Conservation (phyloP, 2,797 vertebrate species). For the Macropus fuliginosus region DNA sequence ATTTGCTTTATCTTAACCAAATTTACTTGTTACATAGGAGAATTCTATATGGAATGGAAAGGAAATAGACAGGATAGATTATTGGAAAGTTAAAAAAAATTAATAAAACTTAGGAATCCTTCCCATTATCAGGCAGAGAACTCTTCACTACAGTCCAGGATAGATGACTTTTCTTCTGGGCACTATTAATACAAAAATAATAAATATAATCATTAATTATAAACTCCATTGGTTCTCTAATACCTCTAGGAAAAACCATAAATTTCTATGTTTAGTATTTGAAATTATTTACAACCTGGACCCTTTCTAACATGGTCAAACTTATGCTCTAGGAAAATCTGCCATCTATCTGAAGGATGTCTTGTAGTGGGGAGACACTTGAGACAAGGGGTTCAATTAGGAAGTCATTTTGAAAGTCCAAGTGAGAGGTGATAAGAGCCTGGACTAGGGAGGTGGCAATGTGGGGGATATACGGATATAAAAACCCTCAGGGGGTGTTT, state of each 20-base stretch:
- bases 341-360: too few relatives aligned
- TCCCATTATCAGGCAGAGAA: constrained; percentile 37
- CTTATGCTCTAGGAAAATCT: not conserved
- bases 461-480: too few relatives aligned
- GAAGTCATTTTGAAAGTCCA: too few relatives aligned
- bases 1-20: not conserved
- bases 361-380: too few relatives aligned
- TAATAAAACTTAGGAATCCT: constrained; percentile 43
- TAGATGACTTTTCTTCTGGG: constrained; percentile 12
- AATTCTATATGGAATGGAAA: not conserved
- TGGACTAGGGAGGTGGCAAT: too few relatives aligned
- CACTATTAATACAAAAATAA: constrained; percentile 32
- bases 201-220: not conserved
- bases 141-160: not conserved
- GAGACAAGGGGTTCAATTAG: too few relatives aligned
- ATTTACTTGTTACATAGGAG: not conserved
- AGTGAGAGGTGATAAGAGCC: too few relatives aligned
- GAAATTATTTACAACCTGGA: too few relatives aligned
- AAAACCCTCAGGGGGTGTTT: too few relatives aligned
- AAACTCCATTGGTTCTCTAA: too few relatives aligned
- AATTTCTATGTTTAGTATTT: not conserved
- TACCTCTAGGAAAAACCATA: not conserved
- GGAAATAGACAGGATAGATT: not conserved
- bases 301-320: not conserved
- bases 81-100: constrained; percentile 6